Conservation (phyloP, 2,113 vertebrate genomes). For the Hemiprocne comata region DNA sequence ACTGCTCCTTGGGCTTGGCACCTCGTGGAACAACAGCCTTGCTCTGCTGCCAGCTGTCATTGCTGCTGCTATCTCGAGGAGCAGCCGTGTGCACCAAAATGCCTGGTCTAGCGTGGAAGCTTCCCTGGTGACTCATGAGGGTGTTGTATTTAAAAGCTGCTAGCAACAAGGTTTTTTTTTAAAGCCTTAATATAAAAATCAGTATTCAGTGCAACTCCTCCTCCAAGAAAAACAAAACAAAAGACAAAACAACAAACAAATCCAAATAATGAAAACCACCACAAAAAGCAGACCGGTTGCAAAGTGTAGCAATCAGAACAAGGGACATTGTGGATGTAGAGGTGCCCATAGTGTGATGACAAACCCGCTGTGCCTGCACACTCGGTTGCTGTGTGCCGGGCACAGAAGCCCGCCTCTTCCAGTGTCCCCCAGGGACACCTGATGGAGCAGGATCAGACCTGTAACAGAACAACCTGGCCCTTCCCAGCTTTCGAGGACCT, state of each 20-base stretch:
- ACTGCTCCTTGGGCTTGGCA: neutral
- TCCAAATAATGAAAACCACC: neutral
- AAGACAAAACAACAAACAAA: neutral
- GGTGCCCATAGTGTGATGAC: accelerated
- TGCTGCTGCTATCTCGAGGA: neutral
- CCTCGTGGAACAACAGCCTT: neutral
- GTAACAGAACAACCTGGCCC: accelerated
- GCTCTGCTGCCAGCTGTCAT: neutral
- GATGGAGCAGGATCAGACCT: neutral
- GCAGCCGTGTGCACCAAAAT: accelerated
- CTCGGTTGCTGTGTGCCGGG: neutral
- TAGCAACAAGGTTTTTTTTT: neutral
- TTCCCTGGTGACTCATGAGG: neutral
- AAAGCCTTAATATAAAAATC: neutral
- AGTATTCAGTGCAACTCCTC: too few species aligned
- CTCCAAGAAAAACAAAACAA: neutral
- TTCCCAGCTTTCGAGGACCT: neutral
- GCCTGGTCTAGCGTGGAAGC: neutral
- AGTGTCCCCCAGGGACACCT: neutral
- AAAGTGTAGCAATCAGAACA: accelerated
- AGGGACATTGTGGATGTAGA: accelerated
- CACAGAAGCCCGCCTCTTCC: too few species aligned
- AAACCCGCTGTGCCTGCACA: accelerated
- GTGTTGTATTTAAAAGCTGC: neutral
- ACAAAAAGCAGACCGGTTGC: neutral